Conservation (phyloP, 2,888 invertebrate genomes). For the Chaetogeoica ovagalla region DNA sequence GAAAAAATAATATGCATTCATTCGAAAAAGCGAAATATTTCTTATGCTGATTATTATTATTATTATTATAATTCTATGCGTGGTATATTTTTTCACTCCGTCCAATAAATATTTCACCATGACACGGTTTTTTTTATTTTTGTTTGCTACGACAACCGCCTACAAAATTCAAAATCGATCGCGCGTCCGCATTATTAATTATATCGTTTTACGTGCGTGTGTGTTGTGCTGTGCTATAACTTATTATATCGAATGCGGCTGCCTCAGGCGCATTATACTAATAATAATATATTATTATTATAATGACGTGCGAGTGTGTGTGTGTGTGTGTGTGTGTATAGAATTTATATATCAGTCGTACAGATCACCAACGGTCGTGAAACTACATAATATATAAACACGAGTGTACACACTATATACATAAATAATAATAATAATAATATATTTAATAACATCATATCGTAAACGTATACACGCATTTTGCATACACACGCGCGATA, state of each 20-base stretch:
- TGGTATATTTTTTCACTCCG: not conserved
- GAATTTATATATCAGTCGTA: not conserved
- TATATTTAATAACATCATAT: not conserved
- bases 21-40: too few relatives aligned
- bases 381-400: not conserved
- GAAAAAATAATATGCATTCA: too few relatives aligned
- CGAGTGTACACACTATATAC: not conserved
- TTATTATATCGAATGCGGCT: too few relatives aligned
- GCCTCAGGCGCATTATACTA: too few relatives aligned
- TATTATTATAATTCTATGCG: not conserved
- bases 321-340: too few relatives aligned
- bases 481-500: not conserved
- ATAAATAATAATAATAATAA: too few relatives aligned
- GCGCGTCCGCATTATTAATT: not conserved
- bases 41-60: not conserved
- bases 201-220: not conserved
- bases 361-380: not conserved
- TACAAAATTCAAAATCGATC: too few relatives aligned
- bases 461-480: not conserved
- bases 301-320: not conserved
- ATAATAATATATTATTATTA: too few relatives aligned
- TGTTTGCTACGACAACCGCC: not conserved
- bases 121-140: not conserved
- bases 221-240: too few relatives aligned
- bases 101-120: not conserved